Evolutionary conservation across 37 sponge, comb jelly and placozoan species (phyloP).

Genomic region (Dysidea cf. avara): DNA sequence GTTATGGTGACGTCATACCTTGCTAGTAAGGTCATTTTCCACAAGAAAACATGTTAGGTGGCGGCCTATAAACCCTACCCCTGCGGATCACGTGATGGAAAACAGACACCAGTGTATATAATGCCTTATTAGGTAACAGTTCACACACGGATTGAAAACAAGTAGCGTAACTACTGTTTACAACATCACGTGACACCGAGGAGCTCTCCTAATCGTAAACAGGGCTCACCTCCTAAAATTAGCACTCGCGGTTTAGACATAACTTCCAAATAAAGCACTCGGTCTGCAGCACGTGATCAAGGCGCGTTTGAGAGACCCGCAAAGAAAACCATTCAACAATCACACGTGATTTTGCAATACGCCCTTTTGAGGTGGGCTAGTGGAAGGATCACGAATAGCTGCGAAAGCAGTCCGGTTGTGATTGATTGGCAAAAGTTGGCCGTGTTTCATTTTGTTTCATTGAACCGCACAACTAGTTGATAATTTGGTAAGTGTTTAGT

Average conservation of each 20-base stretch:
- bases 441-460: no score
- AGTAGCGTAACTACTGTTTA: not conserved
- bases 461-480: no score
- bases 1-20: slow-evolving; percentile 14
- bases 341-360: no score
- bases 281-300: no score
- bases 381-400: no score
- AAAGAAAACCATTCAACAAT: no score
- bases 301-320: no score
- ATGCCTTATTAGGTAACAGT: not conserved
- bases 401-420: no score
- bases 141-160: not conserved
- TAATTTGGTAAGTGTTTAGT: no score
- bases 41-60: slow-evolving; percentile 67
- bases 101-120: not conserved
- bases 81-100: slow-evolving; percentile 30
- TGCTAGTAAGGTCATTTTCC: slow-evolving; percentile 48
- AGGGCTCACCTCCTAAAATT: slow-evolving; percentile 54
- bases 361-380: no score
- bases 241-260: slow-evolving; percentile 59
- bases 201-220: not conserved
- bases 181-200: not conserved
- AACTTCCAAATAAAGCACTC: no score
- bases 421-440: no score
- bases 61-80: slow-evolving; percentile 89